Evolutionary conservation across 2,113 vertebrate genomes (phyloP).

Genomic region (Promerops cafer): DNA sequence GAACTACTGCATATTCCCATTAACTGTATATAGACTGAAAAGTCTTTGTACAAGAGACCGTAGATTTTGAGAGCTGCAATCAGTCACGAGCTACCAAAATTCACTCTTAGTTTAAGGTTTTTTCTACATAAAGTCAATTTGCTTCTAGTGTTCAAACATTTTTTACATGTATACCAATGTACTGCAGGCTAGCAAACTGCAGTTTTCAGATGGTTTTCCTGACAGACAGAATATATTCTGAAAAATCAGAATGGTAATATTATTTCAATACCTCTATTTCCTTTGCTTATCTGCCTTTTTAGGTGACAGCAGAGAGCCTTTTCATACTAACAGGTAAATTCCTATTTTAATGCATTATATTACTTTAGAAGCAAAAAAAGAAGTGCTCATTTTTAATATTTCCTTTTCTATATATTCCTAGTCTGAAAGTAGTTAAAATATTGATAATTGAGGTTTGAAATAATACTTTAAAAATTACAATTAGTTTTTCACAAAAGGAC

Average conservation of each 20-base stretch:
- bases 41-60: background rate
- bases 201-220: background rate
- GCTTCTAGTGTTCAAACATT: background rate
- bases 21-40: background rate
- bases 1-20: background rate
- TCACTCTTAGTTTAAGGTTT: background rate
- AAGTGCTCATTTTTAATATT: background rate
- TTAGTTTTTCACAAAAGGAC: background rate
- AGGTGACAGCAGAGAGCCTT: background rate
- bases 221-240: background rate
- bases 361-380: background rate
- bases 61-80: background rate
- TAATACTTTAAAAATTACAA: background rate
- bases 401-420: background rate
- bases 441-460: background rate
- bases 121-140: background rate
- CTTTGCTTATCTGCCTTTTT: background rate
- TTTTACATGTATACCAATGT: background rate
- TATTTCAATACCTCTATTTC: background rate
- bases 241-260: background rate
- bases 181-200: background rate
- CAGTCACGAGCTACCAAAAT: background rate
- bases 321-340: background rate
- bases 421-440: background rate
- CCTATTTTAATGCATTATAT: background rate